Conservation (phyloP, 2,888 invertebrate genomes). For the Drosophila subquinaria region DNA sequence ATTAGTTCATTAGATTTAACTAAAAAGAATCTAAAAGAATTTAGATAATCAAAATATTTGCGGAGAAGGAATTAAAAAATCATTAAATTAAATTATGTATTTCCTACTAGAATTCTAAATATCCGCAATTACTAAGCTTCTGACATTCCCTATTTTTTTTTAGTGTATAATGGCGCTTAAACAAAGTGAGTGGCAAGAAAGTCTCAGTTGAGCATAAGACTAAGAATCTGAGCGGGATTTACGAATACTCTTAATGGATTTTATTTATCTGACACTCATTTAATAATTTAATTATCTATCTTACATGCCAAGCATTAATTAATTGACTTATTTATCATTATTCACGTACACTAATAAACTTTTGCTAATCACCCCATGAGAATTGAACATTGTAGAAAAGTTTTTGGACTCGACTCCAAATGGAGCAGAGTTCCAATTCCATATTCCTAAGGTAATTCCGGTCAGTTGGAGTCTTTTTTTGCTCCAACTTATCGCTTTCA, state of each 20-base stretch:
- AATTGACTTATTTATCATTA: background rate
- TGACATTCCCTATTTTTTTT: too few relatives aligned
- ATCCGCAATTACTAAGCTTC: too few relatives aligned
- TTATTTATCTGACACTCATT: background rate
- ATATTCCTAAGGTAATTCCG: constrained; percentile 43
- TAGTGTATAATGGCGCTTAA: background rate
- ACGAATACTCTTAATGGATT: background rate
- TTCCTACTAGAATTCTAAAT: too few relatives aligned
- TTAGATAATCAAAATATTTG: too few relatives aligned
- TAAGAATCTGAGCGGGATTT: constrained; percentile 1
- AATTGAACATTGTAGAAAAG: constrained; percentile 6
- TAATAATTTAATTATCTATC: background rate
- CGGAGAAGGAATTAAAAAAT: too few relatives aligned
- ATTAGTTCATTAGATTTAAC: too few relatives aligned
- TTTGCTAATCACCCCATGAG: constrained; percentile 20
- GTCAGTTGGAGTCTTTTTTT: constrained; percentile 32
- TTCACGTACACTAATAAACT: background rate
- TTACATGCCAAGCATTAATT: background rate
- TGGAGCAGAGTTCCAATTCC: constrained; percentile 36
- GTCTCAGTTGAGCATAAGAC: background rate
- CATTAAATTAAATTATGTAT: too few relatives aligned
- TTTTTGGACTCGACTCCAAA: constrained; percentile 49
- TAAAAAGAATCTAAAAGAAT: too few relatives aligned
- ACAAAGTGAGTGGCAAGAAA: background rate
- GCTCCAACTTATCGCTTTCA: background rate